Conservation (phyloP, 2,113 vertebrate genomes). For the Podiceps cristatus region DNA sequence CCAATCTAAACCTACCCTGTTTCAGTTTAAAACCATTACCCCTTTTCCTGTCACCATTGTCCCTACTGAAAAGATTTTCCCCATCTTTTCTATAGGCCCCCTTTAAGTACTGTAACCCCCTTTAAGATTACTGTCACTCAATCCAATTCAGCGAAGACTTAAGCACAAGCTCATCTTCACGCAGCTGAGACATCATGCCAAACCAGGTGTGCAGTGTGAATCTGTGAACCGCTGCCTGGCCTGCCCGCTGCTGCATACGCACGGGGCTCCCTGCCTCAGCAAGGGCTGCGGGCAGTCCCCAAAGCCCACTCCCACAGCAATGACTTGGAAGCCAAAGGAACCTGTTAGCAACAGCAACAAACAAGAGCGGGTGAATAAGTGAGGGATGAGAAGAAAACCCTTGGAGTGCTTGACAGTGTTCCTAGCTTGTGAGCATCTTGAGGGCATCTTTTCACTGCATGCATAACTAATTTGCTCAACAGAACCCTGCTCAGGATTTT, state of each 20-base stretch:
- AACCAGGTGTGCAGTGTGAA: fast-evolving
- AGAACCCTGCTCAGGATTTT: not conserved
- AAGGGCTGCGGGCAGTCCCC: not conserved
- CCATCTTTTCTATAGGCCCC: no score
- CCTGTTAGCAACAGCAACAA: not conserved
- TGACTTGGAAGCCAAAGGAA: not conserved
- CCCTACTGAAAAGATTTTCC: no score
- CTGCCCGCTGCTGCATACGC: not conserved
- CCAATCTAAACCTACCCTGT: no score
- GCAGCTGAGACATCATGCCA: not conserved
- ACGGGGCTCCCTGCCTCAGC: not conserved
- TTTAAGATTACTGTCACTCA: fast-evolving
- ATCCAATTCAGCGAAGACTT: not conserved
- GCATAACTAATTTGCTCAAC: not conserved
- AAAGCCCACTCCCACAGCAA: not conserved
- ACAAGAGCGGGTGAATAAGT: not conserved
- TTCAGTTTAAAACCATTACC: no score
- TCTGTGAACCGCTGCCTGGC: fast-evolving
- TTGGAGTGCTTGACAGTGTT: not conserved
- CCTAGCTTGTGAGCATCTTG: not conserved
- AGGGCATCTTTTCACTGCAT: not conserved
- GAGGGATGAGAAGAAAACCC: not conserved
- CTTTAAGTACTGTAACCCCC: no score
- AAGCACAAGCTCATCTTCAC: not conserved
- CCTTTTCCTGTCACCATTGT: no score